Base-by-base conservation (phyloP, 2,888 invertebrate genomes). In the Phalera bucephala region DNA sequence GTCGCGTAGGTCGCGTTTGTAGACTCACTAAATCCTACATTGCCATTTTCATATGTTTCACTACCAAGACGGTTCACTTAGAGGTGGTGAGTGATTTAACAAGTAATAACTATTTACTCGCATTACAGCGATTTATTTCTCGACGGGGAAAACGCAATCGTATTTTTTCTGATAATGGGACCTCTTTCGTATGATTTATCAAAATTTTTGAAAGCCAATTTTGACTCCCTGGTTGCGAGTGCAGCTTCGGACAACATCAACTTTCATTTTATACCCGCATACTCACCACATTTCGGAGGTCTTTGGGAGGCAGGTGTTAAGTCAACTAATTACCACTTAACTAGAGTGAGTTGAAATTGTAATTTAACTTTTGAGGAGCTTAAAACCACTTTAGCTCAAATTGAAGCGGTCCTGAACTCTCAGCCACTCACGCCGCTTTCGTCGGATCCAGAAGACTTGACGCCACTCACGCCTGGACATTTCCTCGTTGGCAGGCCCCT, bases 1-100 rank as follows among this genome's bases (percentile, higher is more conserved):
- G 28, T 28, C 38, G 37, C 33, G 19, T 36, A 31, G 42, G 40
- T 22, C 52, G 48, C 34, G 51, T 51, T 43, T 55, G 49, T 41
- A 54, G 26, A 36, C 9, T 58, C 1, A 38, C 51, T 3, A 56
- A 54, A 10, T 42, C 39, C 1, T 52, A 51, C 12, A 39, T 55
- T 10, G 36, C 36, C 11, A 33, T 47, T 17, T 52, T 55, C 23
- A 25, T 54, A 2, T 57, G 47, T 21, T 51, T 51, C 7, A 20
- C 41, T 1, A 54, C 48, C 0, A 52, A 52, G n/a, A 39, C 53
- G 1, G 31, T 57, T 2, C 53, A 55, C 19, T 8, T 46, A 1
- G 54, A 57, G 4, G 17, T 54, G n/a, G 51, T 54, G 10, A 45
- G 47, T 17, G 49, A 57, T 23, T 43, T 61, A 31, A 52, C 49